Base-by-base conservation (phyloP, 2,113 vertebrate genomes). In the Chaetops frenatus region DNA sequence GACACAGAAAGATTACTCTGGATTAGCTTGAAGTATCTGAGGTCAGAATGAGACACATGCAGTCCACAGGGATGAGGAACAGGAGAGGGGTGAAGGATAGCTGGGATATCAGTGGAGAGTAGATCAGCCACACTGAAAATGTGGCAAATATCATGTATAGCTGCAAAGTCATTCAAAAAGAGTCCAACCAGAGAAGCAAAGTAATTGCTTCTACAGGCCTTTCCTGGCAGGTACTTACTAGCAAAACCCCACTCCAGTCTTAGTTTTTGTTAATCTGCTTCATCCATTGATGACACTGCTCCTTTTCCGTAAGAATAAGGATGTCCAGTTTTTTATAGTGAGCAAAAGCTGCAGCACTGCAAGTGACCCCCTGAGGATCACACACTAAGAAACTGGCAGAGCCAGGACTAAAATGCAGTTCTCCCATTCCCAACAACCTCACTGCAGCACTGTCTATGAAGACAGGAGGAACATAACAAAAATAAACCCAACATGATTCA, bases 21-120 rank as follows among this genome's bases (percentile, higher is more conserved):
- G 64, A 80, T 90, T 86, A 93, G 40, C 79, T 51, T 93, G 67
- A 93, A 86, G 60, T 78, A 88, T 90, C 84, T 81, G 81, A 88
- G 92, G 56, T 83, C 56, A 93, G 53, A 88, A 35, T 86, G 60
- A 70, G 64, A 78, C 60, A 87, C 1, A 7, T 90, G 79, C 40
- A 57, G 53, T 51, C 76, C 5, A 0, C 8, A 10, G 60, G 80
- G 54, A 65, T 27, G 65, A 76, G 21, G 23, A 77, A 80, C 7
- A 66, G 42, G 21, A 74, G 47, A 94, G 28, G 4, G 15, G 22
- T 20, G 23, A 92, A 91, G 56, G 15, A 67, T 12, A 81, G 56
- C 29, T 66, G 76, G 56, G 64, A 74, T 69, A 60, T 33, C 61
- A 21, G 36, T 51, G 25, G 25, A 76, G 16, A 40, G 66, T 2